Percentiles rank a stretch among this genome's conserved stretches.
phyloP scores from a whole-genome alignment of 1,140 invertebrate genomes.

The Bombus confusus region DNA sequence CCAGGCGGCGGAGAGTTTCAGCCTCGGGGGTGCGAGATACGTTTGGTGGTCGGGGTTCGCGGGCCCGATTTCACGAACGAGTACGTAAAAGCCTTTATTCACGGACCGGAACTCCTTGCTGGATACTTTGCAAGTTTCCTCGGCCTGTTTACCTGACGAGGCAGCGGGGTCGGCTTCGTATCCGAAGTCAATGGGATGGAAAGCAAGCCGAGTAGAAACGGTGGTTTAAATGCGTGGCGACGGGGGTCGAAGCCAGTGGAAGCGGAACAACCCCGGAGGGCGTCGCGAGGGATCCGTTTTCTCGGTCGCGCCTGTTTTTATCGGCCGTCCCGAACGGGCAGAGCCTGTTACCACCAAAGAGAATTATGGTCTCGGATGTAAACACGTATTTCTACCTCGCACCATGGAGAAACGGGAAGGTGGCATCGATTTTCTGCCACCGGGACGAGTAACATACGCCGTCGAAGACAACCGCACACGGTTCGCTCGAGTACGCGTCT shows the following conservation, averaged over 20 bases:
- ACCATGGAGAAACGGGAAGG: background rate
- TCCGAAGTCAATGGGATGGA: conserved; percentile 76
- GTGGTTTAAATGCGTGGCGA: conserved; percentile 53
- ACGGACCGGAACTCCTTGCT: conserved; percentile 60
- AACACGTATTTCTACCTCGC: conserved; percentile 56
- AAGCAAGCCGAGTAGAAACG: conserved; percentile 73
- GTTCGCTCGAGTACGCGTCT: background rate
- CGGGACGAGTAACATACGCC: conserved; percentile 6
- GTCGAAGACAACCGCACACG: background rate
- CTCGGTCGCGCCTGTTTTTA: conserved; percentile 54
- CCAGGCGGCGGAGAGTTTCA: conserved; percentile 30
- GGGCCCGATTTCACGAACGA: conserved; percentile 68
- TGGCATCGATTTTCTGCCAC: conserved; percentile 25
- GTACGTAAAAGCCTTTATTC: conserved; percentile 63
- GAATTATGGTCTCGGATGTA: conserved; percentile 59
- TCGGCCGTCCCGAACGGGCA: conserved; percentile 27
- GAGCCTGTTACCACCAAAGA: conserved; percentile 25
- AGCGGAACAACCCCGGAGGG: background rate
- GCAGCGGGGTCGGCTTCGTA: conserved; percentile 45
- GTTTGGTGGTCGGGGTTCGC: conserved; percentile 45
- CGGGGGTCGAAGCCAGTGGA: background rate
- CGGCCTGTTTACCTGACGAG: conserved; percentile 76
- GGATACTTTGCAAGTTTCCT: conserved; percentile 78
- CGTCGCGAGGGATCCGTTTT: background rate
- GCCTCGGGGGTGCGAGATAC: conserved; percentile 48